phyloP scores from a whole-genome alignment of 2,888 invertebrate species.

The Drosophila pegasa region DNA sequence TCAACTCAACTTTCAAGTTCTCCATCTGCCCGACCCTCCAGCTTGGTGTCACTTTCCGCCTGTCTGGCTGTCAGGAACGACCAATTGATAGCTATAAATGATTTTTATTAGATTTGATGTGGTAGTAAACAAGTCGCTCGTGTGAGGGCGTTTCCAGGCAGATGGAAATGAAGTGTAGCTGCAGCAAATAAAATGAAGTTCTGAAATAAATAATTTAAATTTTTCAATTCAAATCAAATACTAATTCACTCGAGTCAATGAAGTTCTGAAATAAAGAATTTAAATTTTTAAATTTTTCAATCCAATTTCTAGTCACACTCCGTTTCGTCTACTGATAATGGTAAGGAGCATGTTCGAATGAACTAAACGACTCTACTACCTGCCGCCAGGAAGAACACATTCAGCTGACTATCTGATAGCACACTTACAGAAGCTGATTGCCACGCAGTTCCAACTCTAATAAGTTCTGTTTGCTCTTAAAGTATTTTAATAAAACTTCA shows the following conservation, averaged over 20 bases:
- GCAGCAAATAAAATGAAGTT: background rate
- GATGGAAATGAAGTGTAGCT: no score
- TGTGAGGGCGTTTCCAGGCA: background rate
- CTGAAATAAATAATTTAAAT: background rate
- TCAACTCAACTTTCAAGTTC: constrained; percentile 4
- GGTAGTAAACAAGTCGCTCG: constrained; percentile 52
- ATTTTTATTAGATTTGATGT: constrained; percentile 67
- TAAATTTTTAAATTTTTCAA: no score
- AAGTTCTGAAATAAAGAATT: background rate
- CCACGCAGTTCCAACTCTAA: no score
- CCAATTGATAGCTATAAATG: constrained; percentile 66
- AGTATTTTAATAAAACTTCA: no score
- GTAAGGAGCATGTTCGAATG: no score
- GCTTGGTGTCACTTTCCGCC: constrained; percentile 5
- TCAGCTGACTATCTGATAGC: no score
- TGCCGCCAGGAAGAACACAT: no score
- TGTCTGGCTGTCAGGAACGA: constrained; percentile 45
- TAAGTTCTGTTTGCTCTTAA: no score
- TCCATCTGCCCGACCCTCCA: background rate
- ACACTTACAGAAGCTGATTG: no score
- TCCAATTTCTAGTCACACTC: no score
- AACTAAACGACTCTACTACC: no score
- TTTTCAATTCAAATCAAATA: background rate
- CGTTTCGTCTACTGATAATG: no score
- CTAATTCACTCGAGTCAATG: background rate